A percentile compares a stretch with the other conserved stretches of the same genome.
Conservation (phyloP, 2,797 vertebrate genomes). For the Coregonus suidteri region DNA sequence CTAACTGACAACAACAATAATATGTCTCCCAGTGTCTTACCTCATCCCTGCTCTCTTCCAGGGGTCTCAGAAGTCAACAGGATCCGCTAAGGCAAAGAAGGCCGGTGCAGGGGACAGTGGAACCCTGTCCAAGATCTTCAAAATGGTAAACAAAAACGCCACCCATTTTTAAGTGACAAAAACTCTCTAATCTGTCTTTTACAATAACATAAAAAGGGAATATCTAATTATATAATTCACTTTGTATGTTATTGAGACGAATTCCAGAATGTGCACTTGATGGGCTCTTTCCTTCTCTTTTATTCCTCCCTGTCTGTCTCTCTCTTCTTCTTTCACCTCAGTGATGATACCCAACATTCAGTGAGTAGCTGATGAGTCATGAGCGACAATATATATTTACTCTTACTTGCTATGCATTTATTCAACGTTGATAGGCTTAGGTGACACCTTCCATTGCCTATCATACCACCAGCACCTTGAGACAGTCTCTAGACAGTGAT, state of each 20-base stretch:
- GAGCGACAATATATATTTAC: slow-evolving; percentile 19
- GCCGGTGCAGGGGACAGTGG: slow-evolving; percentile 86
- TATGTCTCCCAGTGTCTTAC: not conserved
- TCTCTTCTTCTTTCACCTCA: slow-evolving; percentile 45
- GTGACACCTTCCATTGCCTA: slow-evolving; percentile 45
- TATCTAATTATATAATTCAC: not conserved
- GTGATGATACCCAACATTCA: slow-evolving; percentile 70
- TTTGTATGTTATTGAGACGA: not conserved
- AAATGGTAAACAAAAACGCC: slow-evolving; percentile 84
- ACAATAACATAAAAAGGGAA: not conserved
- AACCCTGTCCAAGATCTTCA: slow-evolving; percentile 96
- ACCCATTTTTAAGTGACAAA: not conserved
- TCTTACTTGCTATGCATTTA: slow-evolving; percentile 38
- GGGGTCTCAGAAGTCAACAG: slow-evolving; percentile 90
- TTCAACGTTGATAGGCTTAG: slow-evolving; percentile 41
- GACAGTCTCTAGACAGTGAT: slow-evolving; percentile 18
- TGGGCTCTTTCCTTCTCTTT: slow-evolving; percentile 11
- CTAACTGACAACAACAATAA: too few relatives aligned
- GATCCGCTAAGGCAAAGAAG: slow-evolving; percentile 86
- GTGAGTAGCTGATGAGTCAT: slow-evolving; percentile 66
- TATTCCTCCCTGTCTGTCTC: slow-evolving; percentile 20
- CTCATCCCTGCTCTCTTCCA: slow-evolving; percentile 60
- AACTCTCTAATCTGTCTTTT: not conserved
- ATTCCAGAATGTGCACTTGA: slow-evolving; percentile 5
- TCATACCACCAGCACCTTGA: slow-evolving; percentile 49